phyloP scores from a whole-genome alignment of 2,888 invertebrate genomes.

The Cataglyphis altisquamis region DNA sequence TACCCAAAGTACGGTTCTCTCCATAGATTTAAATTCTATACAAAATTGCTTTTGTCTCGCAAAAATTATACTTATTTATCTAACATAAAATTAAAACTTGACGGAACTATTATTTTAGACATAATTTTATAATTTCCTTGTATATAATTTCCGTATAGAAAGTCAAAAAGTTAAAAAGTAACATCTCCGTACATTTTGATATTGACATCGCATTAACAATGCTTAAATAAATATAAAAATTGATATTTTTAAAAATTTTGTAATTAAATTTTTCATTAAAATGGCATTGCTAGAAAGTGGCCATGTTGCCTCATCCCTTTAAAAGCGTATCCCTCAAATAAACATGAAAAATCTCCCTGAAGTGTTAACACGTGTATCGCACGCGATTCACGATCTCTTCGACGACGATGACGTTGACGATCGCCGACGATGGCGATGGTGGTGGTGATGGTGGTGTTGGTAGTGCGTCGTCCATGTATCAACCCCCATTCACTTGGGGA shows the following conservation, averaged over 20 bases:
- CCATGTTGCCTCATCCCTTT: background rate
- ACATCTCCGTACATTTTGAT: background rate
- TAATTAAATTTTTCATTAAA: background rate
- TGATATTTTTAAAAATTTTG: background rate
- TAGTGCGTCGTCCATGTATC: conserved; percentile 79
- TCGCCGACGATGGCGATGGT: conserved; percentile 56
- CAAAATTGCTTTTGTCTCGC: background rate
- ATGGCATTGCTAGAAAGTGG: background rate
- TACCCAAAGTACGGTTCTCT: background rate
- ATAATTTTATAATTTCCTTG: background rate
- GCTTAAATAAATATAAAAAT: background rate
- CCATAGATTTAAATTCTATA: background rate
- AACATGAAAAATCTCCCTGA: conserved; percentile 63
- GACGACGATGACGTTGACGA: conserved; percentile 63
- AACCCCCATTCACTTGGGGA: conserved; percentile 83
- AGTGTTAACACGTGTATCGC: conserved; percentile 71
- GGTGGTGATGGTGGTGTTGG: conserved; percentile 58
- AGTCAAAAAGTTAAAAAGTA: background rate
- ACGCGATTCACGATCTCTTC: conserved; percentile 63
- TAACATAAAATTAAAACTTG: background rate
- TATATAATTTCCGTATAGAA: background rate
- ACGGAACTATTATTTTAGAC: background rate
- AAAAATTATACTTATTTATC: background rate
- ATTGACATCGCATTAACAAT: background rate
- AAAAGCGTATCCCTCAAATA: background rate